Evolutionary conservation across 2,113 vertebrate genomes (phyloP).

Genomic region (Dipodomys spectabilis): DNA sequence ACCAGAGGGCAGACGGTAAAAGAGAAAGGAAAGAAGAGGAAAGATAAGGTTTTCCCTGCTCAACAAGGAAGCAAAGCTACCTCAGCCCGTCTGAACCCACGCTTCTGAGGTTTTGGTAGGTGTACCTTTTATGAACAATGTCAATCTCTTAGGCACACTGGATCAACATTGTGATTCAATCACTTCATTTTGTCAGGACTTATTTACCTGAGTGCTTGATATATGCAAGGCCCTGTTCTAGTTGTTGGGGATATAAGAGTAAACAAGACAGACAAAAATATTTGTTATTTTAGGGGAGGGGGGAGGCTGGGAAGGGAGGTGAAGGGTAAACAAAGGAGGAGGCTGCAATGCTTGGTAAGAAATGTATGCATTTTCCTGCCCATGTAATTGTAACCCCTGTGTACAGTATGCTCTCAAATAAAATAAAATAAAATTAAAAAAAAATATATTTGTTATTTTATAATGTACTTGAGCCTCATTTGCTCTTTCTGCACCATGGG

Average conservation of each 20-base stretch:
- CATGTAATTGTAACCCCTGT: no score
- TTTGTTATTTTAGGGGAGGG: conserved; percentile 44
- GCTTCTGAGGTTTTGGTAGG: background rate
- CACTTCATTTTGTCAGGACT: background rate
- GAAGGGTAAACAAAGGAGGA: no score
- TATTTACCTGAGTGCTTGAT: background rate
- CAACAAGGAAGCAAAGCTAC: background rate
- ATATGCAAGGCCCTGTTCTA: background rate
- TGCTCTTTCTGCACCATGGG: conserved; percentile 39
- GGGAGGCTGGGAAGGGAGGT: no score
- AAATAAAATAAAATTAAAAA: no score
- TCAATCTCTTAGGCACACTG: background rate
- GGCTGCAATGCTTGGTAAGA: no score
- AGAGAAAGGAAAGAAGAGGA: conserved; percentile 59
- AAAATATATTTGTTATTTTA: conserved; percentile 27
- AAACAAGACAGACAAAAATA: conserved; percentile 39
- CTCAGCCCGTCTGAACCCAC: background rate
- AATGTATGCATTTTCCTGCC: no score
- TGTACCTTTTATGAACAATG: background rate
- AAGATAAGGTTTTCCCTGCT: background rate
- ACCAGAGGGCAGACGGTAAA: conserved; percentile 74
- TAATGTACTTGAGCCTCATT: background rate
- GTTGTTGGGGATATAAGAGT: background rate
- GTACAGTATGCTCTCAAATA: no score
- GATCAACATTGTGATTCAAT: background rate